Base-by-base conservation (phyloP, 2,113 vertebrate genomes). In the Raja brachyura region DNA sequence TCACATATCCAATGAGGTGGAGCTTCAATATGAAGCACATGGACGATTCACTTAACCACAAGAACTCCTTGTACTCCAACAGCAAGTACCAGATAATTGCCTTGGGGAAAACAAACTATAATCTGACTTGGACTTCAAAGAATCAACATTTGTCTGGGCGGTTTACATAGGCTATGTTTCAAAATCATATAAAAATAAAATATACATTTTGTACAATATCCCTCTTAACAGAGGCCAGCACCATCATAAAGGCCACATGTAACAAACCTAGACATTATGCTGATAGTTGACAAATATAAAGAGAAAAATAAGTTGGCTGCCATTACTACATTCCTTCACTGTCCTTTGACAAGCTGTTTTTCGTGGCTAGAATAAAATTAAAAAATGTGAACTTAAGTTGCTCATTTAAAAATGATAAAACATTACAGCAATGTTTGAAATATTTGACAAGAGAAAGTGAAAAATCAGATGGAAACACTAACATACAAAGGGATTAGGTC, bases 151-250 rank as follows among this genome's bases (percentile, higher is more conserved):
- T 92, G 90, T 92, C 66, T 92, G 16, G 33, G 66, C 4, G 90
- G 90, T 92, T 92, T 92, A 92, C 66, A 33, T 90, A 92, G 33
- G 68, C 90, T 73, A 73, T 54, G 25, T 73, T 92, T 92, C 90
- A 92, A 92, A 90, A 92, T 68, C 31, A 92, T 92, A 92, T 59
- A 73, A 77, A 77, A 85, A 59, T 33, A 73, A 92, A 92, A 73
- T 14, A 73, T 68, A 48, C 39, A 74, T 92, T 92, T 68, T 90
- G n/a, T 90, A 68, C 18, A 39, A 68, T 3, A 73, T 92, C 66
- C 39, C 90, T 92, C 33, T 92, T 68, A 90, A 90, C 66, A 54
- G 66, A 74, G 90, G 39, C 90, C 90, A 92, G 68, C 68, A 74
- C 88, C 68, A 73, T 48, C 68, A 33, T 20, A 54, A 92, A 74